Evolutionary conservation across 2,113 vertebrate species (phyloP).

Genomic region (Aegotheles bennettii): DNA sequence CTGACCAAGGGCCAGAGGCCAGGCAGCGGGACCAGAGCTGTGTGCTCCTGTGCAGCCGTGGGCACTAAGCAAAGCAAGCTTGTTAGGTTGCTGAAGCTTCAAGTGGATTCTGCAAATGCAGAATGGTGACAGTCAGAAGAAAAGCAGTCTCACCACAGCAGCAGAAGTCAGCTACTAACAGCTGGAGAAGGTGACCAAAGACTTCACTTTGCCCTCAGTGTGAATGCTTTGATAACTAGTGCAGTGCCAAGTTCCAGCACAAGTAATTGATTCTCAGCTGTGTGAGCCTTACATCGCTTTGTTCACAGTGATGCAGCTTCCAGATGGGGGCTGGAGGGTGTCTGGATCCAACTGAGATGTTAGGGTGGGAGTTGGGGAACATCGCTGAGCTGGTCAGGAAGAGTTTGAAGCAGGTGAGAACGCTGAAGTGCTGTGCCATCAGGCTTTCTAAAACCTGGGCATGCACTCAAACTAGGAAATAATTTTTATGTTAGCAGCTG

Average conservation of each 20-base stretch:
- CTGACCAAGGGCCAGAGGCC: accelerated
- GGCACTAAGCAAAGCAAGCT: background rate
- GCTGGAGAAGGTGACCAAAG: background rate
- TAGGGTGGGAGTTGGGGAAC: background rate
- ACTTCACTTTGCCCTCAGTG: background rate
- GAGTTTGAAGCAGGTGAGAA: background rate
- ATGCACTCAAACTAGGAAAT: background rate
- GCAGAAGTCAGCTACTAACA: background rate
- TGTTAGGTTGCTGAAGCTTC: background rate
- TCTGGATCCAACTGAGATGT: background rate
- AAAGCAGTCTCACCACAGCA: background rate
- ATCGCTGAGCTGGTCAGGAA: background rate
- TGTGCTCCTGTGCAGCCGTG: background rate
- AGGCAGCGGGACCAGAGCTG: background rate
- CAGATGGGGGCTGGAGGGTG: background rate
- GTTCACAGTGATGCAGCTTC: background rate
- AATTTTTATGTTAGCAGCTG: background rate
- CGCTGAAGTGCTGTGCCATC: background rate
- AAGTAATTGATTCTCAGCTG: background rate
- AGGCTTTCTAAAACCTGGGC: background rate
- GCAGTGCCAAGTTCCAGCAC: background rate
- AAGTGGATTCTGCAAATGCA: background rate
- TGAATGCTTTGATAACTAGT: background rate
- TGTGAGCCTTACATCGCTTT: background rate
- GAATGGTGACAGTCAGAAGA: background rate